Base-by-base conservation (phyloP, 2,113 vertebrate genomes). In the Bucco capensis region DNA sequence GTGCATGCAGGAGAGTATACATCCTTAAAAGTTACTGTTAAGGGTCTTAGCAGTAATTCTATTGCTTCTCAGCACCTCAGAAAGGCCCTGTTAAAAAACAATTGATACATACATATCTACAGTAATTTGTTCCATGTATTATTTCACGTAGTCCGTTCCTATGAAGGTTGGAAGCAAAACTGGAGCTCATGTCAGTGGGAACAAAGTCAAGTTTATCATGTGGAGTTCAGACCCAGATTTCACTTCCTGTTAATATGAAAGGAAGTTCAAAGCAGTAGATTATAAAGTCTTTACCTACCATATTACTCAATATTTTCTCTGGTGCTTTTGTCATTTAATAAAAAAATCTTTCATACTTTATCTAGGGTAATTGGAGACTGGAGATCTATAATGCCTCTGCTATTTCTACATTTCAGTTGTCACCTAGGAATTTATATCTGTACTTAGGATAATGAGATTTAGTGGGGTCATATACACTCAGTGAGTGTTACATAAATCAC, bases 371-470 rank as follows among this genome's bases (percentile, higher is more conserved):
- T 69, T 91, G 87, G 93, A 83, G 60, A 78, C 66, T 95, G 78
- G 92, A 93, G 64, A 87, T 95, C 88, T 85, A 74, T 92, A 94
- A 86, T 86, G 53, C 37, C 91, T 4, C 61, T 94, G 88, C 83
- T 93, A 86, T 92, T 83, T 94, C 83, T 77, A 91, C 61, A 64
- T 95, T 95, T 93, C 81, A 57, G 31, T 91, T 95, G 90, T 92
- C 95, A 90, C 80, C 42, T 78, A 82, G 76, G 88, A 94, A 96
- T 96, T 96, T 94, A 83, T 97, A 91, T 86, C 94, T 95, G 15
- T 95, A 92, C 95, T 96, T 87, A 91, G 35, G 50, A 89, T 95
- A 96, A 94, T 91, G 77, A 95, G 93, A 93, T 94, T 96, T 95
- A 92, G 73, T 91, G 89, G 89, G 78, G 71, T 93, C 82, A 88